These are phyloP conservation scores for Nasua narica DNA, from an alignment of 2,797 vertebrate species.

Conservation along the genomic window DNA sequence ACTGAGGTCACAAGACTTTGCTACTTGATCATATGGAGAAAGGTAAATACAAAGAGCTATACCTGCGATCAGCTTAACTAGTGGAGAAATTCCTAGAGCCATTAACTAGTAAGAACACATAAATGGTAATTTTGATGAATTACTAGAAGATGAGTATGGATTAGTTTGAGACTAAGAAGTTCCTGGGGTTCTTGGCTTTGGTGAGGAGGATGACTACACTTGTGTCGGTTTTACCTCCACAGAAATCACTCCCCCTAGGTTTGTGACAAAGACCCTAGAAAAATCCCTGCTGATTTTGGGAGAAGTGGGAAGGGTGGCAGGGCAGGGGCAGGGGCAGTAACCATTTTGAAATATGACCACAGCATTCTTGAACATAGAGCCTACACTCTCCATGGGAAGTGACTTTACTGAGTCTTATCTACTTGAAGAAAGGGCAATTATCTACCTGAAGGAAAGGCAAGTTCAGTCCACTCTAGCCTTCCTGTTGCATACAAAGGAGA, in stretches of 20 bases:
- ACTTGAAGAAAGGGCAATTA: background rate
- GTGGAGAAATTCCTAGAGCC: background rate
- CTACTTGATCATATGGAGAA: background rate
- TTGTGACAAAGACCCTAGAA: background rate
- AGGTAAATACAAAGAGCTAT: background rate
- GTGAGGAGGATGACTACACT: background rate
- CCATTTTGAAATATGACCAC: background rate
- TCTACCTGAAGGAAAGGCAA: background rate
- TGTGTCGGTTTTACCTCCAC: background rate
- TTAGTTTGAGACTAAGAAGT: background rate
- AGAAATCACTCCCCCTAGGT: background rate
- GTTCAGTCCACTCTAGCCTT: background rate
- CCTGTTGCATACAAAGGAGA: background rate
- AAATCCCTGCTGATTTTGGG: background rate
- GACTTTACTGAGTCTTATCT: background rate
- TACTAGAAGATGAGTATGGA: background rate
- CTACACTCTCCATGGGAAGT: background rate
- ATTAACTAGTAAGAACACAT: background rate
- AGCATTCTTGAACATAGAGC: background rate
- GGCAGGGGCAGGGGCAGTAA: background rate
- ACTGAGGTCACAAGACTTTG: background rate
- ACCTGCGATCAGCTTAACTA: background rate
- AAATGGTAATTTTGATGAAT: background rate
- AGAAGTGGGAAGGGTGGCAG: fast-evolving
- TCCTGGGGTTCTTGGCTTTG: background rate